A percentile compares a stretch with the other conserved stretches of the same genome.
Conservation (phyloP, 2,888 invertebrate species). For the Tillus elongatus region DNA sequence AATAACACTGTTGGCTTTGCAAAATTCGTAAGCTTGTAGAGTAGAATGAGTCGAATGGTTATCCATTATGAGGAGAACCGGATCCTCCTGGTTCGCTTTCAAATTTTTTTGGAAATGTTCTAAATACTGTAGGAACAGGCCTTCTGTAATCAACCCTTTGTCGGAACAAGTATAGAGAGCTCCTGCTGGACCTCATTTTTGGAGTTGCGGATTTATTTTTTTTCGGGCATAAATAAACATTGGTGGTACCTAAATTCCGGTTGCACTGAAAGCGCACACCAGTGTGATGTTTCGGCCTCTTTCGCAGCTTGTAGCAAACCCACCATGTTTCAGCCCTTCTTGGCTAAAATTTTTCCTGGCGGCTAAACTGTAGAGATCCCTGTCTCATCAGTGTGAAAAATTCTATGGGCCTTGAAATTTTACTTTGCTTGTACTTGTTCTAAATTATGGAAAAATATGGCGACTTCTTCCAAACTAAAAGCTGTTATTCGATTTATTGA, state of each 20-base stretch:
- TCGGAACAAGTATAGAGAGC: too few species aligned
- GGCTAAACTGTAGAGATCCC: constrained; percentile 24
- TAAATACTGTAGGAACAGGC: constrained; percentile 27
- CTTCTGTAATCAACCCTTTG: constrained; percentile 29
- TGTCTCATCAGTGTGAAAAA: too few species aligned
- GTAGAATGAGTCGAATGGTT: too few species aligned
- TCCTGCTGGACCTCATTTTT: too few species aligned
- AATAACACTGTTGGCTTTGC: too few species aligned
- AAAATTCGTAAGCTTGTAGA: too few species aligned
- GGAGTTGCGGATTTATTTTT: constrained; percentile 25
- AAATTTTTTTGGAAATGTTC: too few species aligned
- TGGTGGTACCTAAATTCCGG: constrained; percentile 31
- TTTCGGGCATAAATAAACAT: constrained; percentile 34
- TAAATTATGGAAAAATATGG: too few species aligned
- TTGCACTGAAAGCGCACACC: constrained; percentile 32
- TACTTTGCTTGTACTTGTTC: too few species aligned
- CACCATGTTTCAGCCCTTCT: constrained; percentile 31
- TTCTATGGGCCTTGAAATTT: not conserved
- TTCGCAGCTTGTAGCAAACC: constrained; percentile 29
- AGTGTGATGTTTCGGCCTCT: constrained; percentile 29
- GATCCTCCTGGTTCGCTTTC: too few species aligned
- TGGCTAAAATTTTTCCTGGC: constrained; percentile 23
- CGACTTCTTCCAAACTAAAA: too few species aligned
- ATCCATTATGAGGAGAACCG: too few species aligned
- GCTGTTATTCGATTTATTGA: constrained; percentile 21